phyloP scores from a whole-genome alignment of 2,888 invertebrate species.

The Pardosa pseudoannulata region DNA sequence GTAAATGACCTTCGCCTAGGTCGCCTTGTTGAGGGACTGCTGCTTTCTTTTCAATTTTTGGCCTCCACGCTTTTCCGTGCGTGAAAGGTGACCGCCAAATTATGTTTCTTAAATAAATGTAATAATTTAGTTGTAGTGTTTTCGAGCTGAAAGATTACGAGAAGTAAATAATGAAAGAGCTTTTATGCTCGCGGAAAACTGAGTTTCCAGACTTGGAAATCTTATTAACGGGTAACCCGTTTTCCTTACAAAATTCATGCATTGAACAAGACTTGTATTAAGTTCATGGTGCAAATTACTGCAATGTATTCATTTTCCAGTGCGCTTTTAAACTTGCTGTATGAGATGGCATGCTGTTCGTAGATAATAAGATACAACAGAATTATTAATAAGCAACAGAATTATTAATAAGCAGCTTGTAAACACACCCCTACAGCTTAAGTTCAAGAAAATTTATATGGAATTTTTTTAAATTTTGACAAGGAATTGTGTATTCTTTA shows the following conservation, averaged over 20 bases:
- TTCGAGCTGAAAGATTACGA: neutral
- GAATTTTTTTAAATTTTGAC: too few relatives aligned
- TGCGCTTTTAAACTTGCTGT: too few relatives aligned
- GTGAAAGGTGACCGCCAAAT: constrained; percentile 16
- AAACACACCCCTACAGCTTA: too few relatives aligned
- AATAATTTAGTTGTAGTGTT: neutral
- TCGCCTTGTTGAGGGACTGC: constrained; percentile 1
- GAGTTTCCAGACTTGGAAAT: neutral
- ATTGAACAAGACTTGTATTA: too few relatives aligned
- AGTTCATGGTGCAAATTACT: too few relatives aligned
- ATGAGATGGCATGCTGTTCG: too few relatives aligned
- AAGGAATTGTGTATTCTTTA: too few relatives aligned
- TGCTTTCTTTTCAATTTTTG: constrained; percentile 15
- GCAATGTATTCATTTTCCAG: too few relatives aligned
- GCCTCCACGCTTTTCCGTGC: neutral
- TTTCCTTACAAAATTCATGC: neutral
- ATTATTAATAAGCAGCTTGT: too few relatives aligned
- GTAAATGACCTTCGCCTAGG: constrained; percentile 61
- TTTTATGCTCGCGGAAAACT: neutral
- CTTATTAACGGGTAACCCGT: neutral
- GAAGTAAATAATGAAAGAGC: neutral
- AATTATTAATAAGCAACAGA: too few relatives aligned
- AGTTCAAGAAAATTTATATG: too few relatives aligned
- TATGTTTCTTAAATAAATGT: neutral
- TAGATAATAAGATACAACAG: too few relatives aligned